Evolutionary conservation across 1,140 invertebrate species (phyloP), one percentile per base, ranked within the genome.

Genomic region (Drosophila lowei): DNA sequence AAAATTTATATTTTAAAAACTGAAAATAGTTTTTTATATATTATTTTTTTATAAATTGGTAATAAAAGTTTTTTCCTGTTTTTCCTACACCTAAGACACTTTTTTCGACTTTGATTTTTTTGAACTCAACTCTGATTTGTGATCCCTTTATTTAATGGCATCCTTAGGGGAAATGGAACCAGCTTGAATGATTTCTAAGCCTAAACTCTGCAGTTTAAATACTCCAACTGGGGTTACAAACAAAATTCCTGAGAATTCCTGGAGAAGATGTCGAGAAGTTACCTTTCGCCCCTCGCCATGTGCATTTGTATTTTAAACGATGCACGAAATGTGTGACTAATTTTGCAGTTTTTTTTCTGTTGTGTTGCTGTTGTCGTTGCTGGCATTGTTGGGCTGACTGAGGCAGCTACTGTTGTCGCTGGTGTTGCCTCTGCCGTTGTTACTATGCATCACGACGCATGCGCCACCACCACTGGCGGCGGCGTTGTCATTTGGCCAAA

Each of bases 301-400:
- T 43, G 38, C 48, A 49, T 62, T 64, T 76, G 59, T 79, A 65
- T 62, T 52, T 85, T 62, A 73, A 84, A 73, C 76, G 77, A 57
- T 74, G 58, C 74, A 81, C 78, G 83, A 77, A 74, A 71, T 70
- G 77, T 85, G 80, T 72, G 77, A 86, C 81, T 80, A 85, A 85
- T 85, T 80, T 76, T 47, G 53, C 44, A 47, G 65, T 44, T 60
- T 58, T 59, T 61, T 16, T 53, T 11, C 65, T 59, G 2, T 21
- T 53, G n/a, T 47, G 13, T 56, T 71, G 30, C 9, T 34, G 3
- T 49, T 46, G 38, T 64, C 56, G 23, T 34, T 47, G 49, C 53
- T 72, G 44, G 3, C 49, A 43, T 73, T 59, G 67, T 50, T 60
- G 48, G 23, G 60, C 8, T 34, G 16, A 6, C 23, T 52, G 54